Percentiles rank a stretch among this genome's conserved stretches.
These are phyloP conservation scores for Ramphastos sulfuratus DNA, from an alignment of 2,113 vertebrate genomes.

Conservation along the genomic window DNA sequence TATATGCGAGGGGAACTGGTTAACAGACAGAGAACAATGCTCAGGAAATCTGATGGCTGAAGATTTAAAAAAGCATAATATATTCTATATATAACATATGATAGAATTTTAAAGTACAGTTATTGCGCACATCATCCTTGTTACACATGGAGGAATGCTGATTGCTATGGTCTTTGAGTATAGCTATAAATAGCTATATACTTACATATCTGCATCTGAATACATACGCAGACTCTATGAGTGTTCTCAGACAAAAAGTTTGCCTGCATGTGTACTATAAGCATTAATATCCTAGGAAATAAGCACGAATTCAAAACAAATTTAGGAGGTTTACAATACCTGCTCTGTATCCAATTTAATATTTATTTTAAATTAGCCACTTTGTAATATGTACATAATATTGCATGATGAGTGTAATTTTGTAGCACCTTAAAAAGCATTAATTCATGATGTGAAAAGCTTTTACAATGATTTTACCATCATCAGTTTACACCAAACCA, in stretches of 20 bases:
- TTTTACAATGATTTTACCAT: constrained; percentile 39
- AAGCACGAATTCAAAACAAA: neutral
- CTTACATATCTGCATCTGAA: neutral
- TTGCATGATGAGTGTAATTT: constrained; percentile 48
- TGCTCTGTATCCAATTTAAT: neutral
- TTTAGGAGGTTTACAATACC: neutral
- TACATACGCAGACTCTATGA: neutral
- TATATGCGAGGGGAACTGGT: neutral
- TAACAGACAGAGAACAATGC: neutral
- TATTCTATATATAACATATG: neutral
- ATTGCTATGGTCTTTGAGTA: neutral
- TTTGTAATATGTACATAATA: constrained; percentile 28
- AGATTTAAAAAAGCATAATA: neutral
- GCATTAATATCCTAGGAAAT: neutral
- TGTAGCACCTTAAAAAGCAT: constrained; percentile 1
- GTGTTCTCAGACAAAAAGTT: neutral
- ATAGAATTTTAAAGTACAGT: neutral
- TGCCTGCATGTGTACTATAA: neutral
- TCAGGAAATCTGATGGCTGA: neutral
- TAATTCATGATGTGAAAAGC: constrained; percentile 8
- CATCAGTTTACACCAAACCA: constrained; percentile 13
- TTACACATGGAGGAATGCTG: neutral
- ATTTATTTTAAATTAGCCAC: constrained; percentile 47
- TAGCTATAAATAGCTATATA: neutral
- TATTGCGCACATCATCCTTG: neutral